phyloP scores from a whole-genome alignment of 2,888 invertebrate genomes.

The Hypsopygia costalis region DNA sequence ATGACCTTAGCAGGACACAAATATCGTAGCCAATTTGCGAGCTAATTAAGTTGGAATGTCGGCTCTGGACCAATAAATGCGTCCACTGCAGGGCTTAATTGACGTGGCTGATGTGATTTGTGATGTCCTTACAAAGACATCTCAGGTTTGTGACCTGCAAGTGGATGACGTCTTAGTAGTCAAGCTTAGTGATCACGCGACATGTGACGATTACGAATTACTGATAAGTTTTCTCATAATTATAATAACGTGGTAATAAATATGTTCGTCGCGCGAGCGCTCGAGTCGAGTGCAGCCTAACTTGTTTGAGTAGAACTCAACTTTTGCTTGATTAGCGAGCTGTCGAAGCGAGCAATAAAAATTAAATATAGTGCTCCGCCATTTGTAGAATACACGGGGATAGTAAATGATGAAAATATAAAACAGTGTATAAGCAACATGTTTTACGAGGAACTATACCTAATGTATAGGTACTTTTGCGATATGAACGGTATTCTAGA shows the following conservation, averaged over 20 bases:
- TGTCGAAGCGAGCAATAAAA: background rate
- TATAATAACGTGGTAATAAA: background rate
- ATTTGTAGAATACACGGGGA: too few species aligned
- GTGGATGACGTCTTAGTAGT: too few species aligned
- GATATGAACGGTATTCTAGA: too few species aligned
- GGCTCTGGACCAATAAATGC: background rate
- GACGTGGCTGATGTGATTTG: background rate
- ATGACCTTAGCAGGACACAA: background rate
- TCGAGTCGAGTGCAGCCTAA: conserved; percentile 1
- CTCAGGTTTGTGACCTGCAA: too few species aligned
- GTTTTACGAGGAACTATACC: too few species aligned
- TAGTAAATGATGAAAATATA: too few species aligned
- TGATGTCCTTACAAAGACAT: background rate
- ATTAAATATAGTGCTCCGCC: too few species aligned
- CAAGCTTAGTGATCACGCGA: too few species aligned
- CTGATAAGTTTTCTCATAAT: background rate
- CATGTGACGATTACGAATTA: background rate
- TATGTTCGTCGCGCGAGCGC: too few species aligned
- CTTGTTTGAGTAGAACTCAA: background rate
- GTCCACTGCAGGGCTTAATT: background rate
- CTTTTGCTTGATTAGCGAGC: conserved; percentile 1
- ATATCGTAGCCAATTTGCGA: background rate
- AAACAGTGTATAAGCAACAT: too few species aligned
- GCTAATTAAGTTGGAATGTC: background rate
- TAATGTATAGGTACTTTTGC: too few species aligned